phyloP scores from a whole-genome alignment of 2,888 invertebrate genomes.

The Bruchidius siliquastri region DNA sequence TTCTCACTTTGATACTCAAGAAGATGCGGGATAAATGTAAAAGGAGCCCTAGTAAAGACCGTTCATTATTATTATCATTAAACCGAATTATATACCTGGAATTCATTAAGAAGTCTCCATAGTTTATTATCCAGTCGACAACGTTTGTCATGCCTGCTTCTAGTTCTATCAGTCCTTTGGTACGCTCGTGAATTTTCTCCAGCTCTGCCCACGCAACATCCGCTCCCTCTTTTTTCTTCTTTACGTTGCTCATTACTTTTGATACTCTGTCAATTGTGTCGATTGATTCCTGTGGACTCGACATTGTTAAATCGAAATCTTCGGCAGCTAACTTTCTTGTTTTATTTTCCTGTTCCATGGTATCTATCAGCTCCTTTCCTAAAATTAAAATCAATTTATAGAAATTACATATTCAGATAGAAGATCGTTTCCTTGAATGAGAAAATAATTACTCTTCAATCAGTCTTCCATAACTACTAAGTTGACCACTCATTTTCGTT shows the following conservation, averaged over 20 bases:
- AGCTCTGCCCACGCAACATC: slow-evolving; percentile 58
- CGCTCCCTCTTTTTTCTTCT: slow-evolving; percentile 56
- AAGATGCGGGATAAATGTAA: no score
- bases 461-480: no score
- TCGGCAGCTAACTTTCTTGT: slow-evolving; percentile 44
- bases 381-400: slow-evolving; percentile 15
- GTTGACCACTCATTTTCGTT: no score
- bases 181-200: slow-evolving; percentile 55
- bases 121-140: slow-evolving; percentile 72
- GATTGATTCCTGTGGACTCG: slow-evolving; percentile 57
- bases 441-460: no score
- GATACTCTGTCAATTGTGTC: slow-evolving; percentile 59
- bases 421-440: no score
- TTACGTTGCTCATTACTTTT: slow-evolving; percentile 53
- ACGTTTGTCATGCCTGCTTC: slow-evolving; percentile 66
- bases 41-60: no score
- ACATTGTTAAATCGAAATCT: slow-evolving; percentile 40
- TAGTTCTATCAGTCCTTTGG: slow-evolving; percentile 57
- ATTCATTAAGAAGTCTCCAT: slow-evolving; percentile 69
- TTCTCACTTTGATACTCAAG: no score
- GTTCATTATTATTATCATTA: no score
- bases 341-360: slow-evolving; percentile 45
- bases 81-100: slow-evolving; percentile 33
- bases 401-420: no score
- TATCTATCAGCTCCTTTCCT: slow-evolving; percentile 47